Evolutionary conservation across 2,113 vertebrate genomes (phyloP).

Genomic region (Cathartes aura): DNA sequence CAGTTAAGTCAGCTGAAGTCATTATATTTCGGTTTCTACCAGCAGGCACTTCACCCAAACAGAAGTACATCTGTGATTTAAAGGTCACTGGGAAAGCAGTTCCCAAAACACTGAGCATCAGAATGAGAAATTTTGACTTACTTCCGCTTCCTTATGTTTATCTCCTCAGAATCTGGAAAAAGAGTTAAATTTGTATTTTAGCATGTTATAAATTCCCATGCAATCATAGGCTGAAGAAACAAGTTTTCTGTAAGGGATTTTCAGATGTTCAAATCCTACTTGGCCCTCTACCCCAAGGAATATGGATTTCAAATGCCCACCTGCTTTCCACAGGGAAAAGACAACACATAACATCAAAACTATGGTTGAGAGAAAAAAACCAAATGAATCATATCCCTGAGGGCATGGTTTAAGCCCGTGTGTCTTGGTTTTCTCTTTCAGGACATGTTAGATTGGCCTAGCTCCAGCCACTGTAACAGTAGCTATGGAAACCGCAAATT

Average conservation of each 20-base stretch:
- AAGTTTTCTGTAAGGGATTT: background rate
- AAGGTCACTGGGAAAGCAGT: background rate
- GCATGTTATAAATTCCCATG: background rate
- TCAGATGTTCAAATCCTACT: background rate
- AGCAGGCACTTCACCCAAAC: background rate
- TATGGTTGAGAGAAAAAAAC: background rate
- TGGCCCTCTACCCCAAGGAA: background rate
- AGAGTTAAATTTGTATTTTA: background rate
- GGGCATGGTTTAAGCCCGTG: background rate
- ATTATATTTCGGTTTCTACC: background rate
- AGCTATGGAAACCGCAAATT: slow-evolving; percentile 34
- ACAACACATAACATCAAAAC: background rate
- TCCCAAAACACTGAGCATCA: background rate
- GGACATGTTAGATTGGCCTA: slow-evolving; percentile 2
- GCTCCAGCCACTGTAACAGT: background rate
- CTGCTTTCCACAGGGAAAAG: background rate
- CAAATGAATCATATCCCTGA: slow-evolving; percentile 9
- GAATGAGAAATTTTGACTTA: slow-evolving; percentile 55
- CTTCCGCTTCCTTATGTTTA: slow-evolving; percentile 84
- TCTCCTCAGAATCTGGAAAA: slow-evolving; percentile 66
- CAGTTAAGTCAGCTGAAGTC: background rate
- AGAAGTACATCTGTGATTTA: background rate
- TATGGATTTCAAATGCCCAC: background rate
- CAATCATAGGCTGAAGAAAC: background rate
- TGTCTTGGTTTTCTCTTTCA: slow-evolving; percentile 12